These are phyloP conservation scores for Cydia amplana DNA, from an alignment of 1,140 invertebrate species.

Conservation along the genomic window DNA sequence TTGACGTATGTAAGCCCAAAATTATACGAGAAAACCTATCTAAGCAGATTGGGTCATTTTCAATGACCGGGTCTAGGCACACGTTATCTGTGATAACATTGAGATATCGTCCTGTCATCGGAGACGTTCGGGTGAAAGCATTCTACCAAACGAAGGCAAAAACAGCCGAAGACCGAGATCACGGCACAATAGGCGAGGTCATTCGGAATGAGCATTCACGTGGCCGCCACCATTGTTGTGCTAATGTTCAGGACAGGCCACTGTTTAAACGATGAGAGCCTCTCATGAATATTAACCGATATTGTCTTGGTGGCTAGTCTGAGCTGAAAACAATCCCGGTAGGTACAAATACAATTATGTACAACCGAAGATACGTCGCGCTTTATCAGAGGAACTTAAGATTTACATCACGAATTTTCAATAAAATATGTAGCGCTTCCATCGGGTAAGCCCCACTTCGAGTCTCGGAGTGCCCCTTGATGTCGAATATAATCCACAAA, in stretches of 20 bases:
- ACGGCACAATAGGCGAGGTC: conserved; percentile 57
- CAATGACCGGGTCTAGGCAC: not conserved
- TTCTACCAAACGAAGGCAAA: conserved; percentile 43
- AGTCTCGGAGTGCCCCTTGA: conserved; percentile 7
- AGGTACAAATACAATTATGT: conserved; percentile 44
- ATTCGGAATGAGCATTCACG: conserved; percentile 46
- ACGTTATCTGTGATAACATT: conserved; percentile 11
- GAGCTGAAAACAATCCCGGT: conserved; percentile 49
- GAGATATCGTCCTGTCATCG: not conserved
- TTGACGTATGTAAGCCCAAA: not conserved
- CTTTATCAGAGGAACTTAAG: not conserved
- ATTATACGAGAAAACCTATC: not conserved
- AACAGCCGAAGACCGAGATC: conserved; percentile 52
- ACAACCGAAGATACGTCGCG: not conserved
- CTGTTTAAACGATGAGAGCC: conserved; percentile 41
- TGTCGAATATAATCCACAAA: conserved; percentile 21
- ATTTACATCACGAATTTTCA: conserved; percentile 20
- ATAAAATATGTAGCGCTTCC: conserved; percentile 7
- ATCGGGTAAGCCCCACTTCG: not conserved
- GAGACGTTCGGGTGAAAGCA: conserved; percentile 31
- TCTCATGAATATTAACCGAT: conserved; percentile 72
- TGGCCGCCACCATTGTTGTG: conserved; percentile 63
- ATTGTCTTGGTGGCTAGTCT: conserved; percentile 56
- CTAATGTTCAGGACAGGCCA: conserved; percentile 57
- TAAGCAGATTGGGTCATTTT: conserved; percentile 24